Evolutionary conservation across 2,113 vertebrate genomes (phyloP), one percentile per base, ranked within the genome.

Genomic region (Oryzias melastigma): DNA sequence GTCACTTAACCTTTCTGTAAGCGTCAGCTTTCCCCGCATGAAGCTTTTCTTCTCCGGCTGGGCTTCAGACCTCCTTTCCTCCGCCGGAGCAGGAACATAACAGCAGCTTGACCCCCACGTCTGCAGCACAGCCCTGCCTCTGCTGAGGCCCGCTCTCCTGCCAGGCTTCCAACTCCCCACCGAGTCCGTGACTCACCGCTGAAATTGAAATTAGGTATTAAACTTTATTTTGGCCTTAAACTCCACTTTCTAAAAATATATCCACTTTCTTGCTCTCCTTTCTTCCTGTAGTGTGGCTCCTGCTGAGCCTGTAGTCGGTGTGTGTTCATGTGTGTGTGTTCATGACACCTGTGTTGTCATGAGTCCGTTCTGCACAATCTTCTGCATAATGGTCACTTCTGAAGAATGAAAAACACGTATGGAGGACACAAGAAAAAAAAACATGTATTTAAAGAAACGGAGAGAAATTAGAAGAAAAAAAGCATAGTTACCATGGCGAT

Each of bases 131-230:
- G 16, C 44, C 3, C 16, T n/a, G 6, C 44, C 7, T 16, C 44
- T n/a, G 4, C 44, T 17, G 1, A 17, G 14, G 52, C 50, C 5
- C 0, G 16, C 54, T 52, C 56, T 22, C 8, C 63, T 47, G 17
- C 29, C 62, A 52, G 57, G 63, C 61, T 53, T 71, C 40, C 6
- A 17, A 51, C 67, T 57, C 73, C 80, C 73, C 4, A 17, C 49
- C 3, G 62, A 63, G 71, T 10, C 64, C 16, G 41, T 4, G 19
- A 47, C 68, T 73, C 50, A 1, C 43, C 0, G 12, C 52, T 79
- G 75, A 75, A 75, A 83, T 77, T 81, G 62, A 85, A 87, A 85
- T 81, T 0, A 77, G 70, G 52, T 17, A 77, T 79, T 77, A 70
- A 81, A 70, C 50, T 68, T 48, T 22, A 16, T 52, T 62, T 40